These are phyloP conservation scores for Deilephila porcellus DNA, from an alignment of 2,888 invertebrate genomes.

Conservation along the genomic window DNA sequence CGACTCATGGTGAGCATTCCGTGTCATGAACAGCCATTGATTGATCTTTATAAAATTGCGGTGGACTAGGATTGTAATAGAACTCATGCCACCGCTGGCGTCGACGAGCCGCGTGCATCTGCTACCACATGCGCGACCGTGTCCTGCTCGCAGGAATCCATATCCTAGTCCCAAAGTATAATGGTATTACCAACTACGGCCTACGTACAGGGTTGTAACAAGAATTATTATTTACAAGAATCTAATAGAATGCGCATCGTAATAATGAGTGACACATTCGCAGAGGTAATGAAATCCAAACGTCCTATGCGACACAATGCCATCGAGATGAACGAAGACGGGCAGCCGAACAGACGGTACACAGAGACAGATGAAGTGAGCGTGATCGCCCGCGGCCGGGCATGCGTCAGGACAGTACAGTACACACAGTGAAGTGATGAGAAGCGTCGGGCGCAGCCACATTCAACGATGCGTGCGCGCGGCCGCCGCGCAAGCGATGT, in stretches of 20 bases:
- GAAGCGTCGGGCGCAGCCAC: conserved; percentile 85
- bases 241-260: conserved; percentile 81
- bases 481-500: conserved; percentile 84
- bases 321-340: conserved; percentile 80
- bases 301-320: conserved; percentile 78
- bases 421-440: conserved; percentile 84
- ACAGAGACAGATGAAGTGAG: conserved; percentile 84
- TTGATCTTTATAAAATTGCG: conserved; percentile 66
- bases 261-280: conserved; percentile 81
- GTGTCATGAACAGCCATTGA: conserved; percentile 81
- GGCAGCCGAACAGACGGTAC: conserved; percentile 80
- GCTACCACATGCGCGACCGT: conserved; percentile 67
- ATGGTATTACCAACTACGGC: conserved; percentile 67
- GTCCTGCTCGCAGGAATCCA: conserved; percentile 57
- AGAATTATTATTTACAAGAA: conserved; percentile 77
- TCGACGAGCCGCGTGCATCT: conserved; percentile 54
- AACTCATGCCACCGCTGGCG: conserved; percentile 64
- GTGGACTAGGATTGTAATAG: conserved; percentile 62
- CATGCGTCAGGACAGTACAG: conserved; percentile 84
- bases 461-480: conserved; percentile 83
- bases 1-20: conserved; percentile 80
- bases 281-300: conserved; percentile 78
- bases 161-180: conserved; percentile 58
- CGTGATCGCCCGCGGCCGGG: conserved; percentile 83
- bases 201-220: conserved; percentile 62